Evolutionary conservation across 2,113 vertebrate species (phyloP).

Genomic region (Tinamus guttatus): DNA sequence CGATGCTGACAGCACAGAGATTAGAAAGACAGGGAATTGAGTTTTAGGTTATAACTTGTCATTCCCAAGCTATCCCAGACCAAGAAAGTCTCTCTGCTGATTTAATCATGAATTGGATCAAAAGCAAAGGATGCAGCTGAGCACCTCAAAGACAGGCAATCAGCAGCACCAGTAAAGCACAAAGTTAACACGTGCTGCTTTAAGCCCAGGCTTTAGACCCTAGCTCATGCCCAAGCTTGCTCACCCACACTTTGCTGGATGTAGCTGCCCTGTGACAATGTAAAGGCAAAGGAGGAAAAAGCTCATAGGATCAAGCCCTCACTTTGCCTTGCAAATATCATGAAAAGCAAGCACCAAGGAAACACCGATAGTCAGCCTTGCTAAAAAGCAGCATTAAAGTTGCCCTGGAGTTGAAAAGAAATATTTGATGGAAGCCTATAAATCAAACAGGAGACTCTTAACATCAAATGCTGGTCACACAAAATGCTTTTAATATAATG

Average conservation of each 20-base stretch:
- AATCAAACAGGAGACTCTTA: neutral
- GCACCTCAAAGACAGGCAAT: neutral
- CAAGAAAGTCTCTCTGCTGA: neutral
- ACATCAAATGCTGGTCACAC: neutral
- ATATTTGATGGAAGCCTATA: conserved; percentile 16
- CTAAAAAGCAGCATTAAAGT: neutral
- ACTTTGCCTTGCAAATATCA: neutral
- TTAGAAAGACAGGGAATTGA: neutral
- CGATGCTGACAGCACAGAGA: neutral
- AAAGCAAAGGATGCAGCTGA: neutral
- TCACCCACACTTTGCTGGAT: neutral
- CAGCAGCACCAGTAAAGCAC: neutral
- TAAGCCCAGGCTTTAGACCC: neutral
- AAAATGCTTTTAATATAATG: conserved; percentile 41
- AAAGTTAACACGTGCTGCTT: neutral
- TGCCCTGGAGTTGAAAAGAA: neutral
- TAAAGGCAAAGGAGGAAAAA: no score
- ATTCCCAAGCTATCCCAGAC: neutral
- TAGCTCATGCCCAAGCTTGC: neutral
- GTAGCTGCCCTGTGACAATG: neutral
- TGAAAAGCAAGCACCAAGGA: neutral
- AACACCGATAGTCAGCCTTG: neutral
- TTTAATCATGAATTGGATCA: neutral
- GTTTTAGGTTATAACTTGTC: neutral
- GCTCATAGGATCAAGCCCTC: neutral